A percentile compares a stretch with the other conserved stretches of the same genome.
Conservation (phyloP, 2,888 invertebrate genomes). For the Alsophila aescularia region DNA sequence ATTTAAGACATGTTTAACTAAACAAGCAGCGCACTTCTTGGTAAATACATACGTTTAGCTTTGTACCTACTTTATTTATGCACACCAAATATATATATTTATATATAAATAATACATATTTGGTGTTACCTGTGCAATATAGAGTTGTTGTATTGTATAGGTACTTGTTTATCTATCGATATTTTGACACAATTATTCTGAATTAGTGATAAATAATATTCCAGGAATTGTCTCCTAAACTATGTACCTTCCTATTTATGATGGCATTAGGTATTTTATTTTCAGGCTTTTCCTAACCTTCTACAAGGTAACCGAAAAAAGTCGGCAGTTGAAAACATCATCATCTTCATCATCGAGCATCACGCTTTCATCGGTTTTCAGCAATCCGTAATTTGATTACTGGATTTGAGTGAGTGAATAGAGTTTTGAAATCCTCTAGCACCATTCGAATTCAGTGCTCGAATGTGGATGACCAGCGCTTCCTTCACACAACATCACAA, state of each 20-base stretch:
- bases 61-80: too few species aligned
- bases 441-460: constrained; percentile 89
- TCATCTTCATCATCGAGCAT: neutral
- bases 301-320: neutral
- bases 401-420: constrained; percentile 88
- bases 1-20: constrained; percentile 24
- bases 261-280: too few species aligned
- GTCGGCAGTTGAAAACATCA: neutral
- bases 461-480: constrained; percentile 67
- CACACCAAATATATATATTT: too few species aligned
- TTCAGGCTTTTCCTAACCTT: too few species aligned
- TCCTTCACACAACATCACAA: neutral
- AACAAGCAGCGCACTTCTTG: neutral
- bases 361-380: neutral
- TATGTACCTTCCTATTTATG: too few species aligned
- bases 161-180: too few species aligned
- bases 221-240: too few species aligned
- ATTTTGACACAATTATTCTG: too few species aligned
- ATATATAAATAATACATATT: too few species aligned
- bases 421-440: constrained; percentile 86
- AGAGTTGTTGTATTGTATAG: too few species aligned
- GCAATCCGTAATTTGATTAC: constrained; percentile 82
- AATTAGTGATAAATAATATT: too few species aligned
- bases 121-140: too few species aligned
- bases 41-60: neutral